A percentile compares a stretch with the other conserved stretches of the same genome.
phyloP scores from a whole-genome alignment of 2,797 vertebrate genomes.

The Chelmon rostratus region DNA sequence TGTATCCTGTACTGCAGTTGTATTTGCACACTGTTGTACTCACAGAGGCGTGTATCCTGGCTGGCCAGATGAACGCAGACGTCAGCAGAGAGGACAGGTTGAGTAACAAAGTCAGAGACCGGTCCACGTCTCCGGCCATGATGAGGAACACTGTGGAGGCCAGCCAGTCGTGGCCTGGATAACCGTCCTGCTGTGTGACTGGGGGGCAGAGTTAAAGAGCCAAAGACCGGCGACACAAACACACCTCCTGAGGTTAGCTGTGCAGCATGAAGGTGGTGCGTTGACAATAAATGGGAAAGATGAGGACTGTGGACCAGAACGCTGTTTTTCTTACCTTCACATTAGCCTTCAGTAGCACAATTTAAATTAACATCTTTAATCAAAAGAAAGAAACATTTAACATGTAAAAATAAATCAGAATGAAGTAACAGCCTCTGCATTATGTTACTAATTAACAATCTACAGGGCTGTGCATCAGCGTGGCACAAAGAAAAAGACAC shows the following conservation, averaged over 20 bases:
- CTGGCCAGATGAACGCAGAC: constrained; percentile 94
- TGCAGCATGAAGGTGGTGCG: not conserved
- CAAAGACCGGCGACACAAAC: constrained; percentile 1
- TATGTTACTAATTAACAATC: constrained; percentile 23
- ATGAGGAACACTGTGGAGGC: constrained; percentile 92
- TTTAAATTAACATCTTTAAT: not conserved
- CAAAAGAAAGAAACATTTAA: not conserved
- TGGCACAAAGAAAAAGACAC: not conserved
- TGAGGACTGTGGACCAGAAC: not conserved
- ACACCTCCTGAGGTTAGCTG: not conserved
- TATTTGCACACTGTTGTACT: constrained; percentile 65
- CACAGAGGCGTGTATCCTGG: constrained; percentile 91
- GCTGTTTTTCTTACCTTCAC: not conserved
- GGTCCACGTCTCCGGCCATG: constrained; percentile 87
- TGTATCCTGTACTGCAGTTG: too few relatives aligned
- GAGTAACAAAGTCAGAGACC: constrained; percentile 87
- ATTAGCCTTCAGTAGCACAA: not conserved
- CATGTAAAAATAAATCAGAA: too few relatives aligned
- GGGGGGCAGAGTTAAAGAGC: constrained; percentile 85
- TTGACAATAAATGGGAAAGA: not conserved
- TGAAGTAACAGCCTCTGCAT: not conserved
- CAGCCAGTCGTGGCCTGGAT: constrained; percentile 94
- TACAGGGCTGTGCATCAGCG: not conserved
- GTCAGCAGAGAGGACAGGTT: constrained; percentile 88
- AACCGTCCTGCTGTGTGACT: constrained; percentile 86